phyloP scores from a whole-genome alignment of 1,140 invertebrate species.

The Orussus abietinus region DNA sequence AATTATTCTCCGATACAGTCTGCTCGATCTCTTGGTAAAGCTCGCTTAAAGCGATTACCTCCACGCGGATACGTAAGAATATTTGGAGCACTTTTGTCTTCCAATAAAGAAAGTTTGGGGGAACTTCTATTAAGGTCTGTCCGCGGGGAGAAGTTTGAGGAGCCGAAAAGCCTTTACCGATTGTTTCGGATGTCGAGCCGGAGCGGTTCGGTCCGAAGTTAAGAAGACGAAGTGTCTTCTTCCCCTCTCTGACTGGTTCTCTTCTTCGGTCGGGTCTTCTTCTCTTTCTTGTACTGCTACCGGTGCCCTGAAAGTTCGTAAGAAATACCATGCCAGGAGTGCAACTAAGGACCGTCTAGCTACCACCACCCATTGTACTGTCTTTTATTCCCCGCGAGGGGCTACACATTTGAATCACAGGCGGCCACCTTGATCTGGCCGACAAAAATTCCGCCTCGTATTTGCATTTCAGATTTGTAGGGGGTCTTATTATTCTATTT shows the following conservation, averaged over 20 bases:
- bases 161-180: no score
- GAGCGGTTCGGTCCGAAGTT: no score
- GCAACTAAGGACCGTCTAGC: slow-evolving; percentile 29
- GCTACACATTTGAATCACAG: slow-evolving; percentile 34
- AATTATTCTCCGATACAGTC: no score
- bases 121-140: no score
- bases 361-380: slow-evolving; percentile 32
- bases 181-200: no score
- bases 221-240: no score
- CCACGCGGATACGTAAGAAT: no score
- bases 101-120: no score
- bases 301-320: slow-evolving; percentile 4
- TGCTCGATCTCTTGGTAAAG: no score
- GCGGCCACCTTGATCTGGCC: slow-evolving; percentile 28
- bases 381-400: slow-evolving; percentile 27
- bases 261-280: neutral
- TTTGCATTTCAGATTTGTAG: slow-evolving; percentile 40
- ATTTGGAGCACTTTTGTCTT: no score
- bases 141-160: no score
- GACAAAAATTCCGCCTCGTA: slow-evolving; percentile 29
- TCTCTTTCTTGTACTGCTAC: slow-evolving; percentile 9
- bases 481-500: slow-evolving; percentile 21
- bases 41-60: no score
- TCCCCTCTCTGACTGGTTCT: slow-evolving; percentile 3
- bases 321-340: slow-evolving; percentile 22